Evolutionary conservation across 2,888 invertebrate species (phyloP).

Genomic region (Carterocephalus palaemon): DNA sequence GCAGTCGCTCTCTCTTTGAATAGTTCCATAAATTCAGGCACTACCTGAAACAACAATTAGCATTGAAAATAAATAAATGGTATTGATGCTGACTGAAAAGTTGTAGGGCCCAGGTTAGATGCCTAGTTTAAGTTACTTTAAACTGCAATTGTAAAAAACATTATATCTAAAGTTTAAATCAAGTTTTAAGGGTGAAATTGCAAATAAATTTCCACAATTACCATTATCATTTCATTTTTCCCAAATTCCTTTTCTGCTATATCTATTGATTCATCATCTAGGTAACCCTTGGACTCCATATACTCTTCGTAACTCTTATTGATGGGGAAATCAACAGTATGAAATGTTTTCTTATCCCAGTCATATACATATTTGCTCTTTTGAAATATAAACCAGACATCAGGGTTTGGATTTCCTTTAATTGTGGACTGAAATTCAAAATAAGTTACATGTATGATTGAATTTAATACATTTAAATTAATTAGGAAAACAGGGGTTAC

Average conservation of each 20-base stretch:
- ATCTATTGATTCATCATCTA: constrained; percentile 88
- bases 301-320: constrained; percentile 85
- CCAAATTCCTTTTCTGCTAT: constrained; percentile 91
- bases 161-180: neutral
- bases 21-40: constrained; percentile 97
- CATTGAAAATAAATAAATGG: constrained; percentile 1
- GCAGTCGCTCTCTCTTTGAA: constrained; percentile 99
- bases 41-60: constrained; percentile 76
- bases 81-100: neutral
- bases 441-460: constrained; percentile 16
- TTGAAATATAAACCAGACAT: constrained; percentile 96
- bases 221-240: constrained; percentile 91
- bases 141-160: too few relatives aligned
- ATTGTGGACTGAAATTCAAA: constrained; percentile 54
- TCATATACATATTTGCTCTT: constrained; percentile 98
- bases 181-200: too few relatives aligned
- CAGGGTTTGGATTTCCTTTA: constrained; percentile 69
- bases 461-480: too few relatives aligned
- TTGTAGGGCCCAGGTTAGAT: too few relatives aligned
- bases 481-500: too few relatives aligned
- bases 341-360: constrained; percentile 87
- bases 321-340: constrained; percentile 91
- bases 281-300: constrained; percentile 90
- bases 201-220: too few relatives aligned
- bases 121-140: too few relatives aligned